phyloP scores from a whole-genome alignment of 2,888 invertebrate genomes.

The Oithona nana region DNA sequence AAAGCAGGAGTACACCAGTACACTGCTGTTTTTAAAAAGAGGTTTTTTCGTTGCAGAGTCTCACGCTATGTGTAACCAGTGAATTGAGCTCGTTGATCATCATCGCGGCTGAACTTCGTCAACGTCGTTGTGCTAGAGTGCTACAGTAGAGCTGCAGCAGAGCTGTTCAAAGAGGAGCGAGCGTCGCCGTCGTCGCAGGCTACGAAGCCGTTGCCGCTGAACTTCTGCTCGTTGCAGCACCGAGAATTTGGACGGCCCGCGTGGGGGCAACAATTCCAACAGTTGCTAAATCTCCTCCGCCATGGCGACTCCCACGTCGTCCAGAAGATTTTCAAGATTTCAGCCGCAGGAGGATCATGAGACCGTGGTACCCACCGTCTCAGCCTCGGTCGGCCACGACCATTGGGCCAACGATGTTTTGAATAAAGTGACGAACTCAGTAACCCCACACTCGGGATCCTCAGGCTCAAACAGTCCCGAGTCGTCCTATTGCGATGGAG shows the following conservation, averaged over 20 bases:
- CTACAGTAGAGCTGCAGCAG: background rate
- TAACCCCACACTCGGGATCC: background rate
- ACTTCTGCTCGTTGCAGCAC: too few species aligned
- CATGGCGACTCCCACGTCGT: background rate
- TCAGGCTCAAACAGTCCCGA: background rate
- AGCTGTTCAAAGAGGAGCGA: background rate
- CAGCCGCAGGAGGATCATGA: background rate
- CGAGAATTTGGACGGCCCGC: too few species aligned
- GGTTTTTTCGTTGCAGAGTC: too few species aligned
- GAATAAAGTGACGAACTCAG: background rate
- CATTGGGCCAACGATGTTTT: slow-evolving; percentile 15
- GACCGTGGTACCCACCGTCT: background rate
- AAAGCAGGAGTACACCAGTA: too few species aligned
- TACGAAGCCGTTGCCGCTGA: too few species aligned
- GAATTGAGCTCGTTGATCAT: background rate
- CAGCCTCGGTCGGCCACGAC: slow-evolving; percentile 8
- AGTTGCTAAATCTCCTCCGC: background rate
- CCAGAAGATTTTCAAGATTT: background rate
- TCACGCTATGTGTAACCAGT: too few species aligned
- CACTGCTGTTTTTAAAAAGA: too few species aligned
- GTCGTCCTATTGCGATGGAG: background rate
- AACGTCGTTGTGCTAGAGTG: too few species aligned
- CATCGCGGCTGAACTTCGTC: background rate
- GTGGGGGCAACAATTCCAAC: background rate
- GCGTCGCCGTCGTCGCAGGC: background rate